A percentile compares a stretch with the other conserved stretches of the same genome.
Evolutionary conservation across 2,113 vertebrate genomes (phyloP).

Genomic region (Melanostigma gelatinosum): DNA sequence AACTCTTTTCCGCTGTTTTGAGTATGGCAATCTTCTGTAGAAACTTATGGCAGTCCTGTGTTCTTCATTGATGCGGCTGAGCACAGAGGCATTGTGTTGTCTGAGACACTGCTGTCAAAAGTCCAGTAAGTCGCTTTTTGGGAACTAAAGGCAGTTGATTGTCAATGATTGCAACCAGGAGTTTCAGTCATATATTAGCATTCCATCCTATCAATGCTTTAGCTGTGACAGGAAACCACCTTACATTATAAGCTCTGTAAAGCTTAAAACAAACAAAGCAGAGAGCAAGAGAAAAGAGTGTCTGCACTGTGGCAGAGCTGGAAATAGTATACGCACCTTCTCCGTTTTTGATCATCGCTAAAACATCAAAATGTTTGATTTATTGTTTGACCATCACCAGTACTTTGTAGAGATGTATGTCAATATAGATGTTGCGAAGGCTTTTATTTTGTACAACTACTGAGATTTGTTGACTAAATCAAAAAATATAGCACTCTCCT

Average conservation of each 20-base stretch:
- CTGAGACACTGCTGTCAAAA: background rate
- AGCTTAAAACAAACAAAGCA: background rate
- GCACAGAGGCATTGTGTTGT: background rate
- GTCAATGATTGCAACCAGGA: background rate
- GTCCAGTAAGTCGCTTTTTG: background rate
- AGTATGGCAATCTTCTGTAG: background rate
- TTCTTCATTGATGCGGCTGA: background rate
- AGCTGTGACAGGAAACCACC: background rate
- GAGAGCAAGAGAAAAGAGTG: background rate
- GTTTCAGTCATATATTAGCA: background rate
- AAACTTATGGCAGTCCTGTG: background rate
- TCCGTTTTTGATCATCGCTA: background rate
- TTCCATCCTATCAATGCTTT: background rate
- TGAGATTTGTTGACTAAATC: conserved; percentile 3
- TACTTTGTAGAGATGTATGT: background rate
- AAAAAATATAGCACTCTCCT: background rate
- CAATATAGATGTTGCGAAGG: background rate
- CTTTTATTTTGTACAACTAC: background rate
- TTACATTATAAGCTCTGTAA: background rate
- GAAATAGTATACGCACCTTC: background rate
- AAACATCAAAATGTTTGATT: background rate
- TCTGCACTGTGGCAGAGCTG: background rate
- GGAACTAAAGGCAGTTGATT: background rate
- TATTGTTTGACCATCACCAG: background rate
- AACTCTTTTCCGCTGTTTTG: background rate